Conservation (phyloP, 2,113 vertebrate species). For the Xyliphius kryptos region DNA sequence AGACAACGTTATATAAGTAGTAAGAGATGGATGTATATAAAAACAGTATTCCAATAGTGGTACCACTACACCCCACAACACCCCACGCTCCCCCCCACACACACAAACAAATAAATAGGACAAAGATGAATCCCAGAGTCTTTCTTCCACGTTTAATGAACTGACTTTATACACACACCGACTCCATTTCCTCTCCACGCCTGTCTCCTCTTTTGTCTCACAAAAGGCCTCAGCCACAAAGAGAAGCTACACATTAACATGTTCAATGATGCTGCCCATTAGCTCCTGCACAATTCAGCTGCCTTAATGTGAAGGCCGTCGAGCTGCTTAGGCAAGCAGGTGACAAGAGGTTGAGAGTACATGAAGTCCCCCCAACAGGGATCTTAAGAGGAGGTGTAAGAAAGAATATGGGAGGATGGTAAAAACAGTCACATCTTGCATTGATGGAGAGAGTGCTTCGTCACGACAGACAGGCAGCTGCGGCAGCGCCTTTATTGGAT, state of each 20-base stretch:
- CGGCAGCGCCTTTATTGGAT: slow-evolving; percentile 18
- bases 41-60: no score
- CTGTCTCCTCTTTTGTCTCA: slow-evolving; percentile 34
- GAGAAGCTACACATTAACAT: slow-evolving; percentile 43
- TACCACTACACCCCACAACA: not conserved
- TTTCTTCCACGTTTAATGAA: slow-evolving; percentile 39
- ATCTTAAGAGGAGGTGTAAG: not conserved
- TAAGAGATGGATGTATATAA: no score
- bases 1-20: no score
- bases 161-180: slow-evolving; percentile 25
- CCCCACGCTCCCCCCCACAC: slow-evolving; percentile 20
- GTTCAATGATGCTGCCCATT: slow-evolving; percentile 16
- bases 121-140: slow-evolving; percentile 37
- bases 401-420: slow-evolving; percentile 31
- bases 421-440: slow-evolving; percentile 14
- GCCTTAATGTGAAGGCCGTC: slow-evolving; percentile 16
- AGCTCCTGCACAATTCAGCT: slow-evolving; percentile 23
- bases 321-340: slow-evolving; percentile 16
- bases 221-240: slow-evolving; percentile 30
- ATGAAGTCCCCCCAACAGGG: slow-evolving; percentile 22
- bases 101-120: slow-evolving; percentile 31
- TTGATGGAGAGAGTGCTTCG: slow-evolving; percentile 40
- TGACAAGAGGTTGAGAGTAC: slow-evolving; percentile 18
- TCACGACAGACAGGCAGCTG: slow-evolving; percentile 37
- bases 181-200: slow-evolving; percentile 38